Evolutionary conservation across 1,140 invertebrate genomes (phyloP), one percentile per base, ranked within the genome.

Genomic region (Drosophila ohnishii): DNA sequence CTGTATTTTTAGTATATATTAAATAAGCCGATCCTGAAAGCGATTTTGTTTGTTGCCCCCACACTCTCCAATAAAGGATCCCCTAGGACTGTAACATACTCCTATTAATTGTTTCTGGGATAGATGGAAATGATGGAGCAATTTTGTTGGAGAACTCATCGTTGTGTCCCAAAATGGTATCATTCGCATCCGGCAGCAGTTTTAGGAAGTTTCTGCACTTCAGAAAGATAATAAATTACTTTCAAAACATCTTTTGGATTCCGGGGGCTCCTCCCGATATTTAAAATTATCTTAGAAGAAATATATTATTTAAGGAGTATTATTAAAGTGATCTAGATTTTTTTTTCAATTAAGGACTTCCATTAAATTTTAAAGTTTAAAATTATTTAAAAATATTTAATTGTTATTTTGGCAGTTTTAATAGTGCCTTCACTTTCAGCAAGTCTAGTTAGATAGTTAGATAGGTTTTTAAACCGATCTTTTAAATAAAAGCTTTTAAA

Each of bases 201-300:
- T 4, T 77, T 74, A 51, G 56, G 60, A 4, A 55, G 28, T 85
- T 80, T 19, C 62, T 47, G 4, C 69, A 80, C 50, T 78, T 85
- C 11, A 58, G 50, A 34, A 80, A 85, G 40, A 80, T 85, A 6
- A 51, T 78, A 0, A 62, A 64, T 13, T 71, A 80, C 16, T 84
- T 84, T 6, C 73, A 61, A n/a, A n/a, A n/a, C n/a, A n/a, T n/a
- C 69, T 84, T 3, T 42, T 85, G 0, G 62, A 78, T 48, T 44
- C 63, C 2, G 78, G 16, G 64, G 75, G n/a, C n/a, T 5, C 5
- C 6, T 22, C 11, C 5, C 11, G 1, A 22, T 5, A 13, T 44
- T 16, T n/a, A 28, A 19, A n/a, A 42, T 25, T 44, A 22, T 45
- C 5, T 45, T 10, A 19, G 16, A 45, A 22, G 19, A 19, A 19